These are phyloP conservation scores for Okapia johnstoni DNA, from an alignment of 2,113 vertebrate species.

Conservation along the genomic window DNA sequence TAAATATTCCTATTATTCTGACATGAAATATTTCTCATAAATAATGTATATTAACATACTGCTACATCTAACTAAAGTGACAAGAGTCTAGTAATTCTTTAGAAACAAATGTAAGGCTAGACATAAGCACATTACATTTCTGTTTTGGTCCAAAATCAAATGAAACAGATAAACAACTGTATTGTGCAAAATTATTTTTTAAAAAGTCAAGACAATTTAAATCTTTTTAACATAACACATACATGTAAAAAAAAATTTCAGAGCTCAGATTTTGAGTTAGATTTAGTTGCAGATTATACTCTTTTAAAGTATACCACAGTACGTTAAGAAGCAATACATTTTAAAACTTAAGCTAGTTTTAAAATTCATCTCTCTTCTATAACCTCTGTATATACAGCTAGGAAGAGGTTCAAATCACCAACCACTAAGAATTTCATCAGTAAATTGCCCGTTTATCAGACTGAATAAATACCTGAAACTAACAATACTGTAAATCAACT, in stretches of 20 bases:
- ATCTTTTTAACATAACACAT: neutral
- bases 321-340: neutral
- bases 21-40: constrained; percentile 47
- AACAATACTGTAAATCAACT: neutral
- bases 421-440: constrained; percentile 3
- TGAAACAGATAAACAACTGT: neutral
- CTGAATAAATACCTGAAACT: neutral
- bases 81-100: constrained; percentile 41
- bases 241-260: neutral
- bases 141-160: constrained; percentile 48
- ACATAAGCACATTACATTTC: constrained; percentile 39
- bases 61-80: constrained; percentile 50
- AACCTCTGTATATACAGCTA: neutral
- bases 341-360: constrained; percentile 20
- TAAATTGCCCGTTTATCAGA: neutral
- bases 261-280: neutral
- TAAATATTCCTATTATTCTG: constrained; percentile 3
- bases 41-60: constrained; percentile 50
- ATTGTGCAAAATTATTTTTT: neutral
- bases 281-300: neutral
- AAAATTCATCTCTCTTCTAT: neutral
- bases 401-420: neutral
- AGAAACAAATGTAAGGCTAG: constrained; percentile 58
- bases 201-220: neutral
- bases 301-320: neutral